These are phyloP conservation scores for Poliocrania exsul DNA, from an alignment of 2,797 vertebrate species.

Conservation along the genomic window DNA sequence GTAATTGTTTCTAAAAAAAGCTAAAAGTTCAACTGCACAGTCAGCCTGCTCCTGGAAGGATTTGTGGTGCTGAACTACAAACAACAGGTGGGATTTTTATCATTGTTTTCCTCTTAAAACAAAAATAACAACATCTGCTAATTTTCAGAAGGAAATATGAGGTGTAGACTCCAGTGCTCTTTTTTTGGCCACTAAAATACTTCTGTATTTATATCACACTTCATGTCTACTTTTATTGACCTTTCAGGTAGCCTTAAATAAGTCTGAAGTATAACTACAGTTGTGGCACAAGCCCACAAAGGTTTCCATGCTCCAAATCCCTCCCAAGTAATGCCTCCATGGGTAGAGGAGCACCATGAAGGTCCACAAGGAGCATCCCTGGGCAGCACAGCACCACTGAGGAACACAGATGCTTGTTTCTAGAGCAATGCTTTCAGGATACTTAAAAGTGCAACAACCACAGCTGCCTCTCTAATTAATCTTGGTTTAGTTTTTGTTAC, in stretches of 20 bases:
- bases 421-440: neutral
- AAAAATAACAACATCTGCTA: neutral
- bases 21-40: neutral
- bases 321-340: fast-evolving
- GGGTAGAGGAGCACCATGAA: neutral
- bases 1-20: slow-evolving; percentile 47
- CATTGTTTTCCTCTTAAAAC: neutral
- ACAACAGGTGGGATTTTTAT: neutral
- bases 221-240: neutral
- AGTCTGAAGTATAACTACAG: neutral
- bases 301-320: neutral
- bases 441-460: neutral
- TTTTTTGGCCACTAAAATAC: neutral
- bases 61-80: neutral
- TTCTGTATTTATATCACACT: neutral
- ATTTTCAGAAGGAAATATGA: neutral
- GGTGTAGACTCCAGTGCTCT: fast-evolving
- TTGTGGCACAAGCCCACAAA: neutral
- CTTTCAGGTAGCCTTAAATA: neutral
- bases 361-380: neutral
- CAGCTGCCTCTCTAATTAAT: neutral
- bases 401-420: fast-evolving
- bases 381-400: fast-evolving
- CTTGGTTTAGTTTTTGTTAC: neutral
- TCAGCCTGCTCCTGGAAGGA: neutral